phyloP scores from a whole-genome alignment of 2,113 vertebrate species.

The Romanogobio albipinnatus region DNA sequence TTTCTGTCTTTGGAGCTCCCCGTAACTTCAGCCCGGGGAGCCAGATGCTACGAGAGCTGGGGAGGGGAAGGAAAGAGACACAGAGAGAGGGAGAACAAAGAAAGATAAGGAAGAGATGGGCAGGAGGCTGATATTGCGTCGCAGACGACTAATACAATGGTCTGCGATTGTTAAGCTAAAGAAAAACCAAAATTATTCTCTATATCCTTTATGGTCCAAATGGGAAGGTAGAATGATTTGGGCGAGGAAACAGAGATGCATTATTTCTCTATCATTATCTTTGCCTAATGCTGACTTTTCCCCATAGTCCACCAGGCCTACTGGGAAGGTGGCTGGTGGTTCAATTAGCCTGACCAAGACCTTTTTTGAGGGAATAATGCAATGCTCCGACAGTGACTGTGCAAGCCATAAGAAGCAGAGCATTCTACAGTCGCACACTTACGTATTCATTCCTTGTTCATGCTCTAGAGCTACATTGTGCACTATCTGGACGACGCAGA shows the following conservation, averaged over 20 bases:
- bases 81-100: slow-evolving; percentile 3
- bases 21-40: slow-evolving; percentile 32
- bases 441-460: slow-evolving; percentile 19
- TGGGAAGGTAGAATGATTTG: not conserved
- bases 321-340: slow-evolving; percentile 22
- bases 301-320: not conserved
- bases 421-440: slow-evolving; percentile 1
- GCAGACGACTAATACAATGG: slow-evolving; percentile 1
- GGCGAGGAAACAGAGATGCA: not conserved
- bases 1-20: slow-evolving; percentile 35
- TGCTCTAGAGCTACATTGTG: slow-evolving; percentile 2
- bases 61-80: slow-evolving; percentile 26
- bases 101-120: slow-evolving; percentile 23
- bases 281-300: slow-evolving; percentile 25
- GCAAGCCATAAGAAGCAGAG: not conserved
- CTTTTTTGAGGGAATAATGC: slow-evolving; percentile 38
- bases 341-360: slow-evolving; percentile 43
- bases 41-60: slow-evolving; percentile 15
- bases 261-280: not conserved
- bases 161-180: slow-evolving; percentile 1
- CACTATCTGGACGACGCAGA: slow-evolving; percentile 34
- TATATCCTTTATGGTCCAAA: slow-evolving; percentile 54
- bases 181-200: slow-evolving; percentile 29
- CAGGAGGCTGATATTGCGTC: slow-evolving; percentile 22
- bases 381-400: not conserved